These are phyloP conservation scores for Dryobotodes eremita DNA, from an alignment of 2,888 invertebrate genomes.

Conservation along the genomic window DNA sequence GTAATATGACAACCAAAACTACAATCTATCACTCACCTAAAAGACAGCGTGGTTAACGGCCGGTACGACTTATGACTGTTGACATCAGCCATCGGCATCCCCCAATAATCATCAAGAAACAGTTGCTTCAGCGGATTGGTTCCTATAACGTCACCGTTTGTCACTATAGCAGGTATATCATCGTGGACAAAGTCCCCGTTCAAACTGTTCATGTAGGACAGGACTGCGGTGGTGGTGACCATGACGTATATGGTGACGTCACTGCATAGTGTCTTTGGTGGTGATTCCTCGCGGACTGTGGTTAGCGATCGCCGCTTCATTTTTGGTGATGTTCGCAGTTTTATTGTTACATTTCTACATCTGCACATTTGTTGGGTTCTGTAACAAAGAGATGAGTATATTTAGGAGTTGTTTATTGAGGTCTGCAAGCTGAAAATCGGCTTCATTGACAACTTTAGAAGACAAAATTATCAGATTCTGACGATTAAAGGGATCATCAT, in stretches of 20 bases:
- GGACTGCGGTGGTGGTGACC: constrained; percentile 92
- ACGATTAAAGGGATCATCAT: too few relatives aligned
- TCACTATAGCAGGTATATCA: constrained; percentile 95
- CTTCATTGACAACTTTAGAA: not conserved
- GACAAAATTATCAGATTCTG: too few relatives aligned
- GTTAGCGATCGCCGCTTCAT: constrained; percentile 88
- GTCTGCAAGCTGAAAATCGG: too few relatives aligned
- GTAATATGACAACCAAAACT: not conserved
- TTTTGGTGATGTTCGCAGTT: constrained; percentile 76
- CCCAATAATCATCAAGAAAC: constrained; percentile 96
- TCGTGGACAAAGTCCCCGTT: constrained; percentile 97
- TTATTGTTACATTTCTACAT: constrained; percentile 85
- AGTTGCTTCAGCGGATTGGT: constrained; percentile 92
- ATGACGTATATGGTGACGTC: constrained; percentile 92
- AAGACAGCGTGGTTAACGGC: constrained; percentile 95
- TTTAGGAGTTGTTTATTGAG: not conserved
- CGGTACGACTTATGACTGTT: constrained; percentile 97
- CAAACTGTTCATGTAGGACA: constrained; percentile 94
- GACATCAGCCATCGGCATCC: constrained; percentile 94
- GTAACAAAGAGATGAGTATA: constrained; percentile 73
- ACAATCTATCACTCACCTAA: constrained; percentile 92
- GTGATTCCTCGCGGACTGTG: constrained; percentile 83
- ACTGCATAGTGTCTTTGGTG: constrained; percentile 74
- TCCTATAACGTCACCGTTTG: constrained; percentile 95
- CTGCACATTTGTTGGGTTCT: constrained; percentile 86